Evolutionary conservation across 2,888 invertebrate genomes (phyloP).

Genomic region (Gortyna flavago): DNA sequence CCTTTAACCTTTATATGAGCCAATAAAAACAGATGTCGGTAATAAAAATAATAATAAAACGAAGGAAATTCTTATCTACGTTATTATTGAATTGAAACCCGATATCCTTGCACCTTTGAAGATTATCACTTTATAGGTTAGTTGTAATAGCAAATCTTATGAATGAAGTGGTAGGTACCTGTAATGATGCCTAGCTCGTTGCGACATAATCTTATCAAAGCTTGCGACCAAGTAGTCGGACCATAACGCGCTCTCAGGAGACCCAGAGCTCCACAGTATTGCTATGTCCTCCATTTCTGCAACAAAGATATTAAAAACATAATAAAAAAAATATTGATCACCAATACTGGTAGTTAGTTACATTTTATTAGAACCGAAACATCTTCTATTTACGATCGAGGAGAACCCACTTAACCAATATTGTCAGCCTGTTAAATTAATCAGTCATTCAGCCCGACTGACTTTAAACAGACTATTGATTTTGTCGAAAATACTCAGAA

Average conservation of each 20-base stretch:
- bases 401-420: constrained; percentile 25
- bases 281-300: constrained; percentile 95
- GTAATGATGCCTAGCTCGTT: constrained; percentile 94
- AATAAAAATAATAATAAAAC: constrained; percentile 2
- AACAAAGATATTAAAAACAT: constrained; percentile 69
- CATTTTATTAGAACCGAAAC: background rate
- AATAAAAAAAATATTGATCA: background rate
- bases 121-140: constrained; percentile 23
- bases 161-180: constrained; percentile 83
- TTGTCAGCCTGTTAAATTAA: constrained; percentile 26
- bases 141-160: background rate
- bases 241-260: constrained; percentile 94
- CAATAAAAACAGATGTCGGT: constrained; percentile 12
- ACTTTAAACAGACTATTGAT: constrained; percentile 26
- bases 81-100: constrained; percentile 25
- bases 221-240: constrained; percentile 95
- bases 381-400: constrained; percentile 26
- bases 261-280: constrained; percentile 94
- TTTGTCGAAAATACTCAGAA: constrained; percentile 14
- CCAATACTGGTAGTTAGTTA: background rate
- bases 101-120: constrained; percentile 1
- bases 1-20: background rate
- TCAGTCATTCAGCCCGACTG: constrained; percentile 32
- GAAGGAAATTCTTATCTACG: constrained; percentile 23
- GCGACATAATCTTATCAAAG: constrained; percentile 95